Conservation (phyloP, 2,888 invertebrate species). For the Megamerina dolium region DNA sequence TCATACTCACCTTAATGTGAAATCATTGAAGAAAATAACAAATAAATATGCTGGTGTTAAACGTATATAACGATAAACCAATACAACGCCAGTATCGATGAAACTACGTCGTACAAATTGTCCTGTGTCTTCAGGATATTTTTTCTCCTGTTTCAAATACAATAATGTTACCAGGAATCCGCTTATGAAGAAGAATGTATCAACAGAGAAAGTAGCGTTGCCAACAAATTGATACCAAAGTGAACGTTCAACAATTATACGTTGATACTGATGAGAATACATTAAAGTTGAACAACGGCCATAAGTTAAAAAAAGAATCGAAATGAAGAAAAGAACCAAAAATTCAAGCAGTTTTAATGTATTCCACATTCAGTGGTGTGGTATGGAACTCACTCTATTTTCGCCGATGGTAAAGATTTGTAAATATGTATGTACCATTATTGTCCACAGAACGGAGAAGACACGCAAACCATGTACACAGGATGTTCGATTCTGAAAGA, state of each 20-base stretch:
- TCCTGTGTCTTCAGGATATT: conserved; percentile 33
- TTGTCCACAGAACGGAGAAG: conserved; percentile 74
- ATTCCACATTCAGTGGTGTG: too few relatives aligned
- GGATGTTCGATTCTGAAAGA: conserved; percentile 59
- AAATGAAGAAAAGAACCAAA: conserved; percentile 3
- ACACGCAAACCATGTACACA: conserved; percentile 75
- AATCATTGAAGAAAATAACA: conserved; percentile 67
- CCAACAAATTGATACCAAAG: conserved; percentile 77
- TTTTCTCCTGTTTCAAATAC: conserved; percentile 59
- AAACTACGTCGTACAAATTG: conserved; percentile 30
- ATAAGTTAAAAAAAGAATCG: not conserved
- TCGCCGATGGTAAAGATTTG: conserved; percentile 73
- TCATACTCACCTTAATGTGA: conserved; percentile 55
- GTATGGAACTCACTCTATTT: conserved; percentile 48
- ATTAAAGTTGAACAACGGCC: not conserved
- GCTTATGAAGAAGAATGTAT: conserved; percentile 84
- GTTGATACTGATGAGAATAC: conserved; percentile 55
- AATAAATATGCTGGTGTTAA: conserved; percentile 78
- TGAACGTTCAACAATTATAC: conserved; percentile 67
- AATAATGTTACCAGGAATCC: conserved; percentile 69
- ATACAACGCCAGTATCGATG: conserved; percentile 32
- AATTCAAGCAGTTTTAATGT: too few relatives aligned
- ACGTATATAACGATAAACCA: conserved; percentile 63
- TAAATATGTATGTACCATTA: conserved; percentile 78
- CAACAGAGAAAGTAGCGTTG: conserved; percentile 80